Evolutionary conservation across 2,113 vertebrate genomes (phyloP).

Genomic region (Capricornis sumatraensis): DNA sequence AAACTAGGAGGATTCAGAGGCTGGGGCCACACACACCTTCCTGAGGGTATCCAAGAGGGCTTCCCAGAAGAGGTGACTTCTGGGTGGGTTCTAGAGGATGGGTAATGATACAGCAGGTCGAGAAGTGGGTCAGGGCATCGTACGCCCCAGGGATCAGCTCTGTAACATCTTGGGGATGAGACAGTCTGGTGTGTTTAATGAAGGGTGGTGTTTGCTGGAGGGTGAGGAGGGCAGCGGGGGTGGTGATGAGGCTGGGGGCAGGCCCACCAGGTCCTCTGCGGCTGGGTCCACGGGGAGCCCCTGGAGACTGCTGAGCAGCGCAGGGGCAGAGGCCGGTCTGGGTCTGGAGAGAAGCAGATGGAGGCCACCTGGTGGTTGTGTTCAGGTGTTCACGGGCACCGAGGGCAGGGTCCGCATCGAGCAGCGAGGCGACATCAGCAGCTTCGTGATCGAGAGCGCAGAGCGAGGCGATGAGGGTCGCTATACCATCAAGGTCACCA

Average conservation of each 20-base stretch:
- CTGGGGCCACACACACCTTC: not conserved
- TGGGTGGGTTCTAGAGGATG: not conserved
- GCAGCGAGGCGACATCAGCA: conserved; percentile 80
- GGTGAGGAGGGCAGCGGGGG: not conserved
- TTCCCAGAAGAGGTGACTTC: not conserved
- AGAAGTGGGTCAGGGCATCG: not conserved
- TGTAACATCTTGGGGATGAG: not conserved
- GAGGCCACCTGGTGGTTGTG: not conserved
- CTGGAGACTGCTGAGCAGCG: not conserved
- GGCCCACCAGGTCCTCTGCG: not conserved
- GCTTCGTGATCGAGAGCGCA: conserved; percentile 89
- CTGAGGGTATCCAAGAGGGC: not conserved
- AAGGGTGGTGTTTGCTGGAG: not conserved
- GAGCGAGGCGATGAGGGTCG: conserved; percentile 82
- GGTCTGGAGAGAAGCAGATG: not conserved
- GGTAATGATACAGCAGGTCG: not conserved
- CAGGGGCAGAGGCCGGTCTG: not conserved
- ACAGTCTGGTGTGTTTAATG: not conserved
- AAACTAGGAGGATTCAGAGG: not conserved
- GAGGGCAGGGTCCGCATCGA: conserved; percentile 88
- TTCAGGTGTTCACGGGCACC: conserved; percentile 76
- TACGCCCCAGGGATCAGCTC: not conserved
- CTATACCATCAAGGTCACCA: conserved; percentile 88
- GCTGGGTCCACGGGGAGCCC: not conserved
- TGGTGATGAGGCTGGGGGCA: not conserved